Conservation (phyloP, 2,797 vertebrate genomes). For the Macropus fuliginosus region DNA sequence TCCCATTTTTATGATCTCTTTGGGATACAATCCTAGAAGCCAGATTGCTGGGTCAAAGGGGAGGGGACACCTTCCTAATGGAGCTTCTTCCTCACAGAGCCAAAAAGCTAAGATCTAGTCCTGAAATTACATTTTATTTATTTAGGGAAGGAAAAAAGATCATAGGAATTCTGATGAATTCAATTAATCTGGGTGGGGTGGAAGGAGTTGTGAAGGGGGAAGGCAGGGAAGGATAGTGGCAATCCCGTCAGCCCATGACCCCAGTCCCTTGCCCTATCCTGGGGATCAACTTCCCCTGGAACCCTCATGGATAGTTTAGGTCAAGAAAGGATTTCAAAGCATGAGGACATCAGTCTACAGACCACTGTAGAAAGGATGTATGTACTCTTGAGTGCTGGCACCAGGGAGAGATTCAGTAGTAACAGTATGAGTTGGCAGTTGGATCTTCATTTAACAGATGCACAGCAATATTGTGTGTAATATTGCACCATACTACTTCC, state of each 20-base stretch:
- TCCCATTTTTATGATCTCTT: too few relatives aligned
- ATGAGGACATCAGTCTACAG: background rate
- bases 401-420: background rate
- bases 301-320: background rate
- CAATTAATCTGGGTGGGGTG: background rate
- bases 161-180: background rate
- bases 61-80: background rate
- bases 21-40: too few relatives aligned
- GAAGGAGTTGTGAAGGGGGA: background rate
- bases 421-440: background rate
- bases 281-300: too few relatives aligned
- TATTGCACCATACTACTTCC: background rate
- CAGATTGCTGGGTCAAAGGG: too few relatives aligned
- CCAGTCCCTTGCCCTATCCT: too few relatives aligned
- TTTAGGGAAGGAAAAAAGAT: constrained; percentile 12
- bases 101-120: background rate
- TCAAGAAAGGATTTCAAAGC: background rate
- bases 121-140: background rate
- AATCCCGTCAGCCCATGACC: background rate
- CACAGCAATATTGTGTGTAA: background rate
- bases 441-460: background rate
- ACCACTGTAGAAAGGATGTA: background rate
- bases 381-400: background rate
- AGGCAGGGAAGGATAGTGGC: background rate
- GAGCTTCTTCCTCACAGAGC: background rate